A percentile compares a stretch with the other conserved stretches of the same genome.
Conservation (phyloP, 2,113 vertebrate genomes). For the Limnothrissa miodon region DNA sequence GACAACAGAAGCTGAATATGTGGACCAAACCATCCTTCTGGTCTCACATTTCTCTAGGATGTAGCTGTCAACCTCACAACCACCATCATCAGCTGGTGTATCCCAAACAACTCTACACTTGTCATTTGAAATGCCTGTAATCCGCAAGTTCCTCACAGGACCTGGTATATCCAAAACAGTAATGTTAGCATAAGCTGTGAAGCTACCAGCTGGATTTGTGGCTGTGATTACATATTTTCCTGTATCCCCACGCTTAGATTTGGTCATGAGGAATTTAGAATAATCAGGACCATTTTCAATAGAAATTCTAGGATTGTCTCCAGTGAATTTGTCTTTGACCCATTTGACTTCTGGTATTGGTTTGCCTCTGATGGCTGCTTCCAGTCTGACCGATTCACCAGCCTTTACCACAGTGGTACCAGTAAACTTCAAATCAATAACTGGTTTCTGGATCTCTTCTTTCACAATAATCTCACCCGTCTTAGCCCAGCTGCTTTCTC, state of each 20-base stretch:
- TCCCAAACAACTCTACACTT: constrained; percentile 93
- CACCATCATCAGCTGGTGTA: constrained; percentile 91
- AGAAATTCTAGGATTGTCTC: constrained; percentile 88
- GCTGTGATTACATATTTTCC: constrained; percentile 93
- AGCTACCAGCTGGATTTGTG: constrained; percentile 88
- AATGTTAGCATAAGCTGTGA: constrained; percentile 87
- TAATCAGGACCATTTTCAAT: constrained; percentile 84
- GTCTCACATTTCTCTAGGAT: constrained; percentile 98
- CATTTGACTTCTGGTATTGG: constrained; percentile 92
- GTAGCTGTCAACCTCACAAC: constrained; percentile 97
- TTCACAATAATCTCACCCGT: constrained; percentile 89
- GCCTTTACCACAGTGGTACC: constrained; percentile 89
- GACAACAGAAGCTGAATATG: constrained; percentile 83
- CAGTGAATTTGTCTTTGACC: constrained; percentile 89
- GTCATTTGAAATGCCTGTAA: constrained; percentile 85
- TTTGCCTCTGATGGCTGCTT: constrained; percentile 92
- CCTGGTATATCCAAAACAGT: constrained; percentile 94
- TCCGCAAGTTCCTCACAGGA: constrained; percentile 86
- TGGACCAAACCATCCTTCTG: constrained; percentile 98
- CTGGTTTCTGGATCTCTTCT: constrained; percentile 93
- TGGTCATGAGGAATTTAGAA: constrained; percentile 87
- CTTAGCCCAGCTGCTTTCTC: constrained; percentile 93
- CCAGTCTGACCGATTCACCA: constrained; percentile 91
- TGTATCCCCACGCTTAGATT: constrained; percentile 86
- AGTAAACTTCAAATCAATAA: constrained; percentile 87